A percentile compares a stretch with the other conserved stretches of the same genome.
These are phyloP conservation scores for Clarias magur DNA, from an alignment of 2,113 vertebrate species.

Conservation along the genomic window DNA sequence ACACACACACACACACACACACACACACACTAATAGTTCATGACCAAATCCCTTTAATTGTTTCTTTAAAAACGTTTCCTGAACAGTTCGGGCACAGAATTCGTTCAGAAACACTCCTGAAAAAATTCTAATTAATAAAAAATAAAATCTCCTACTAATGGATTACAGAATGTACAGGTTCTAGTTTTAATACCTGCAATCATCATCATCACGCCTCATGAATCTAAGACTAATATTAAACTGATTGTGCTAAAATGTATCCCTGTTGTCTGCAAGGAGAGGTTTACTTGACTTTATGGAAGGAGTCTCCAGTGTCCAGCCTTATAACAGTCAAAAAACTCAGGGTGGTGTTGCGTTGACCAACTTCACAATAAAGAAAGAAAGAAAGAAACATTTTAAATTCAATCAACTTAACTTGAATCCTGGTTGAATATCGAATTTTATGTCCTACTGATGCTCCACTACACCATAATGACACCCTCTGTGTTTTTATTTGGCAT, in stretches of 20 bases:
- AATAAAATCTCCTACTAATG: neutral
- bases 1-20: slow-evolving; percentile 25
- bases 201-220: neutral
- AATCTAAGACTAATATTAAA: neutral
- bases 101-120: neutral
- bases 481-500: neutral
- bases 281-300: neutral
- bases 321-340: neutral
- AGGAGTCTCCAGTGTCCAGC: neutral
- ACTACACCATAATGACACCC: neutral
- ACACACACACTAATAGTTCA: slow-evolving; percentile 15
- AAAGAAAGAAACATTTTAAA: too few species aligned
- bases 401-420: neutral
- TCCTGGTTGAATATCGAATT: neutral
- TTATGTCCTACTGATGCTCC: neutral
- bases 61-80: neutral
- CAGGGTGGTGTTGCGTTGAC: neutral
- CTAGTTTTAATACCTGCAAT: neutral
- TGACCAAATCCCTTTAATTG: neutral
- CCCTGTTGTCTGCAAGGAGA: too few species aligned
- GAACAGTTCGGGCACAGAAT: neutral
- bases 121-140: too few species aligned
- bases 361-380: neutral
- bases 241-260: neutral
- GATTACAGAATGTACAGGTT: neutral